These are phyloP conservation scores for Orycteropus afer DNA, from an alignment of 2,113 vertebrate genomes.

Conservation along the genomic window DNA sequence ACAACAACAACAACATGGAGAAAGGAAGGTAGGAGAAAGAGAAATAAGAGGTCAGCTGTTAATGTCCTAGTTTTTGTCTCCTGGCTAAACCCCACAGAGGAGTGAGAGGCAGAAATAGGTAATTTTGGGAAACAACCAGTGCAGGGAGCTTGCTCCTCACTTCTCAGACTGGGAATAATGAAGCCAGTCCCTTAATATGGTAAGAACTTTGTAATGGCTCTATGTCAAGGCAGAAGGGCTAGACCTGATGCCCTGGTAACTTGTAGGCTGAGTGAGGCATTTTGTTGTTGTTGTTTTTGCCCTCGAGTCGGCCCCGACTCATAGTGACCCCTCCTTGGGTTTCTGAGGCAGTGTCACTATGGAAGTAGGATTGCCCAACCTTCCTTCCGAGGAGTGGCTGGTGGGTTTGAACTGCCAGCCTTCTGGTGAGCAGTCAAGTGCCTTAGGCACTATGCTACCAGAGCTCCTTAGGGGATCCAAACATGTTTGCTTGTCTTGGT, in stretches of 20 bases:
- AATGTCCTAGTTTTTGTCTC: slow-evolving; percentile 37
- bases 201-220: neutral
- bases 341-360: no score
- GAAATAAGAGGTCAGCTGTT: neutral
- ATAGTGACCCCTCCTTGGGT: no score
- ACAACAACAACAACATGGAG: no score
- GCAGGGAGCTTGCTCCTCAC: neutral
- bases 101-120: slow-evolving; percentile 18
- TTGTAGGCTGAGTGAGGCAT: neutral
- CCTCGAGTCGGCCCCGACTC: no score
- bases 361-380: no score
- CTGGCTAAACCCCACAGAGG: neutral
- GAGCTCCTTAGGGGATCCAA: neutral
- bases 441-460: no score
- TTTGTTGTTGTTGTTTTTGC: no score
- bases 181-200: neutral
- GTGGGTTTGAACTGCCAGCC: no score
- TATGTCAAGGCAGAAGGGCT: neutral
- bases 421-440: no score
- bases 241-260: neutral
- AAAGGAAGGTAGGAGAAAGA: neutral
- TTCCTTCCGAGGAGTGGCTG: no score
- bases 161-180: neutral
- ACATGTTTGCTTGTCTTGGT: neutral
- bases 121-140: neutral